These are phyloP conservation scores for Pangasius larnaudii DNA, from an alignment of 2,797 vertebrate species.

Conservation along the genomic window DNA sequence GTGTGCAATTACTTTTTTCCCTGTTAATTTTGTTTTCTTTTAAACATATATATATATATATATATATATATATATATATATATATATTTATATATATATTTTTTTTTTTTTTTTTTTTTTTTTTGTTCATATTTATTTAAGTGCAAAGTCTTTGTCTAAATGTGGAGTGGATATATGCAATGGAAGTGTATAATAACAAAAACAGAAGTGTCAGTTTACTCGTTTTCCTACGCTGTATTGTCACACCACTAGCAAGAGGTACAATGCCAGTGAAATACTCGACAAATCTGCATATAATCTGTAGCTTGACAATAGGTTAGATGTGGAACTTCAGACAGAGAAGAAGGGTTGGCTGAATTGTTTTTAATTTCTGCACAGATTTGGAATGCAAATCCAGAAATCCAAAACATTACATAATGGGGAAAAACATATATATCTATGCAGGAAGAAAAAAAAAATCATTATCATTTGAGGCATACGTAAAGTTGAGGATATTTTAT, in stretches of 20 bases:
- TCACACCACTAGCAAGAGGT: neutral
- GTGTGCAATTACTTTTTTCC: neutral
- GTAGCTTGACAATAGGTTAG: neutral
- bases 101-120: no score
- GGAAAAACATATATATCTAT: neutral
- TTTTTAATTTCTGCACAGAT: neutral
- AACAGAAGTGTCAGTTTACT: neutral
- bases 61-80: no score
- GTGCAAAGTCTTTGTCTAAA: neutral
- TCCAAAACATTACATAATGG: neutral
- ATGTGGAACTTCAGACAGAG: neutral
- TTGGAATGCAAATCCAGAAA: neutral
- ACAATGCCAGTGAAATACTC: neutral
- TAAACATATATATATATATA: no score
- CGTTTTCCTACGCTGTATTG: neutral
- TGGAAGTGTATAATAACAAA: neutral
- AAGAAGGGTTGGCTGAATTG: neutral
- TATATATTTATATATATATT: no score
- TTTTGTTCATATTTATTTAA: neutral
- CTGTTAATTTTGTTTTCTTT: neutral
- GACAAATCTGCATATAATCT: neutral
- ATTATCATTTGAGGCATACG: neutral
- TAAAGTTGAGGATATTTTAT: neutral
- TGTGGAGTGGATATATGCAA: neutral
- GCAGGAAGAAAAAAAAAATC: neutral